Percentiles rank a stretch among this genome's conserved stretches.
These are phyloP conservation scores for Clepsis dumicolana DNA, from an alignment of 2,888 invertebrate species.

Conservation along the genomic window DNA sequence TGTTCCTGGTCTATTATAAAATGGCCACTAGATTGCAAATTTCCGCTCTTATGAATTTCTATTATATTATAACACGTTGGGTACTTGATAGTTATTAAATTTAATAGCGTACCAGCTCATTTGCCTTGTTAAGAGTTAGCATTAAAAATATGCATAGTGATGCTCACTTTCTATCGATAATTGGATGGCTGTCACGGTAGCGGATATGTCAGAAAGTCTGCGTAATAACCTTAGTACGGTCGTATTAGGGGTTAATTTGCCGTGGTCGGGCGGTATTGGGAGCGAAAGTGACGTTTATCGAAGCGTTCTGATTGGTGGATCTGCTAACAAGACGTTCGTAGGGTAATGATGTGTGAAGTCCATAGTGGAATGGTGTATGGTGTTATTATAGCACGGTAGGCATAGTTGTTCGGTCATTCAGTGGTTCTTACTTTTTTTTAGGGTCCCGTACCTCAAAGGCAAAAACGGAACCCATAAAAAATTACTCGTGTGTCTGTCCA, in stretches of 20 bases:
- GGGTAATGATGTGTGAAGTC: conserved; percentile 40
- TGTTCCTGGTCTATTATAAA: too few species aligned
- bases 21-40: too few species aligned
- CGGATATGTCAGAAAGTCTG: conserved; percentile 35
- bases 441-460: too few species aligned
- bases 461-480: too few species aligned
- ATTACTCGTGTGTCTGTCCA: too few species aligned
- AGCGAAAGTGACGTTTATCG: conserved; percentile 39
- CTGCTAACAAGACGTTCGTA: conserved; percentile 28
- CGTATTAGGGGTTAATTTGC: neutral
- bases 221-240: conserved; percentile 10
- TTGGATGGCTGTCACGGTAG: conserved; percentile 45
- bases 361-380: neutral
- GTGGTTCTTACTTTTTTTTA: too few species aligned
- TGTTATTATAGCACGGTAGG: neutral
- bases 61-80: too few species aligned
- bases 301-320: conserved; percentile 32
- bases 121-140: conserved; percentile 11
- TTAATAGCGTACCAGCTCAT: conserved; percentile 11
- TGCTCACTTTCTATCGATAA: conserved; percentile 48
- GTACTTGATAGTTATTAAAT: neutral
- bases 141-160: conserved; percentile 43
- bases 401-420: neutral
- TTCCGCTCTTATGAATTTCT: too few species aligned
- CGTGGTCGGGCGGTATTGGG: neutral